A percentile compares a stretch with the other conserved stretches of the same genome.
Conservation (phyloP, 2,888 invertebrate species). For the Drosophila cracens region DNA sequence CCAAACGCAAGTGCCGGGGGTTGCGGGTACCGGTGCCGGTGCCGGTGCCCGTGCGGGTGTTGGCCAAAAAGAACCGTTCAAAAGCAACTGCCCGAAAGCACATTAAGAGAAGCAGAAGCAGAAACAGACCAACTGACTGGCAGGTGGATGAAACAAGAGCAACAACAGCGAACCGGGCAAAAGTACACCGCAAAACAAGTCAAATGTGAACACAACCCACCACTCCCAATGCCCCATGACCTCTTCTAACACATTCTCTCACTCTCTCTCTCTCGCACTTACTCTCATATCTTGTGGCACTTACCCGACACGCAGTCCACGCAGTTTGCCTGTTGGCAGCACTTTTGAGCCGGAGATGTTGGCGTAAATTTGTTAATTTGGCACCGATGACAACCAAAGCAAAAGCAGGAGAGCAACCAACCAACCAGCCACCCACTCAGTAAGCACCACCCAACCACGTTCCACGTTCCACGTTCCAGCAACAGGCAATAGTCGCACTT, state of each 20-base stretch:
- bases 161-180: conserved; percentile 38
- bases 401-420: conserved; percentile 29
- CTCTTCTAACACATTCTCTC: neutral
- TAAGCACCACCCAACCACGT: conserved; percentile 33
- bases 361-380: conserved; percentile 84
- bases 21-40: neutral
- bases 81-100: conserved; percentile 39
- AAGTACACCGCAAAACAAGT: conserved; percentile 65
- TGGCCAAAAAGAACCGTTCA: conserved; percentile 27
- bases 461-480: conserved; percentile 60
- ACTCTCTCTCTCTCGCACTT: neutral
- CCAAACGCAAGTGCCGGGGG: conserved; percentile 28
- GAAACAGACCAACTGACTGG: conserved; percentile 17
- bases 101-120: conserved; percentile 48
- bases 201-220: conserved; percentile 56
- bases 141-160: conserved; percentile 44
- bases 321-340: conserved; percentile 38
- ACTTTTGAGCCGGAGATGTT: conserved; percentile 71
- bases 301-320: conserved; percentile 8
- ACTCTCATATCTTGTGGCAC: conserved; percentile 7
- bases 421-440: conserved; percentile 27
- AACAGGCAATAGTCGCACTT: conserved; percentile 38
- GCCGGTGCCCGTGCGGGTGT: conserved; percentile 4
- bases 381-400: conserved; percentile 76
- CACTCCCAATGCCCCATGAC: neutral